Evolutionary conservation across 1,140 invertebrate species (phyloP).

Genomic region (Eriosoma lanigerum): DNA sequence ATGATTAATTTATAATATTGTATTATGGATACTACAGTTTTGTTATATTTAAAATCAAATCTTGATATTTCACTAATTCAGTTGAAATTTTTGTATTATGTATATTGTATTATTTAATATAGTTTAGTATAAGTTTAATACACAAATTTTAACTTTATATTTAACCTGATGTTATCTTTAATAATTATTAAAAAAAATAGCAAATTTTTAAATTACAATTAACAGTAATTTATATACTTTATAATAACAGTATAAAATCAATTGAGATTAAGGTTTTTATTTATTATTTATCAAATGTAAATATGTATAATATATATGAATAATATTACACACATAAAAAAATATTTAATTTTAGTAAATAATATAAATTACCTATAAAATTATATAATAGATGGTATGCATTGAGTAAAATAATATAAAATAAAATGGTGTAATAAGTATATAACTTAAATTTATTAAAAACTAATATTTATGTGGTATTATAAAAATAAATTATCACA

Average conservation of each 20-base stretch:
- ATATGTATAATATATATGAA: not conserved
- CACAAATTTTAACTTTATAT: no score
- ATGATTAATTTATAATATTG: no score
- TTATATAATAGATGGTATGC: conserved; percentile 18
- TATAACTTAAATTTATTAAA: not conserved
- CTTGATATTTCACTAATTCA: no score
- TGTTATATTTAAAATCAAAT: no score
- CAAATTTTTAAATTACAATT: no score
- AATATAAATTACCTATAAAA: not conserved
- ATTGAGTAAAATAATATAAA: conserved; percentile 29
- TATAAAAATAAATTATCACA: conserved; percentile 48
- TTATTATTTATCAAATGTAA: not conserved
- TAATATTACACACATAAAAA: not conserved
- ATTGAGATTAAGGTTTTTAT: not conserved
- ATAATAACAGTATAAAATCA: not conserved
- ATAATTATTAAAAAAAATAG: no score
- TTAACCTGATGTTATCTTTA: no score
- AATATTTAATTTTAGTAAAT: conserved; percentile 2
- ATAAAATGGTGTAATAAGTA: not conserved
- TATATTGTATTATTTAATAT: no score
- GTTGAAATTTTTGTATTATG: no score
- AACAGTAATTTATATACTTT: no score
- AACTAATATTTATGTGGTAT: conserved; percentile 24
- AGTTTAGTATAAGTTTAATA: no score
- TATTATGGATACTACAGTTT: no score